Conservation (phyloP, 2,888 invertebrate species). For the Ophion slaviceki region DNA sequence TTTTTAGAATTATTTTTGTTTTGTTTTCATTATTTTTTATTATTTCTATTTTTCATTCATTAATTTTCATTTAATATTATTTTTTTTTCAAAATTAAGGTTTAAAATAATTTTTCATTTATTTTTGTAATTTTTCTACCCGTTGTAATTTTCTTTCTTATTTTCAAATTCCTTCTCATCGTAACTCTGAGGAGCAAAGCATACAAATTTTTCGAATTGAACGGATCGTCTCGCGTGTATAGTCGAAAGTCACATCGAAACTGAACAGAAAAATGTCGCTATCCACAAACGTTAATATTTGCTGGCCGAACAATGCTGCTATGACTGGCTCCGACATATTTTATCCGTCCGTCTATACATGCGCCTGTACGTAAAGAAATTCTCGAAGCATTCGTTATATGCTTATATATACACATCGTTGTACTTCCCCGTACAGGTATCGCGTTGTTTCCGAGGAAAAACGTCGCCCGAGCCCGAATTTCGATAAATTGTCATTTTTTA, state of each 20-base stretch:
- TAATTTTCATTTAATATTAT: not conserved
- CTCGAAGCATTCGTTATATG: slow-evolving; percentile 3
- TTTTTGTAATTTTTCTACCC: not conserved
- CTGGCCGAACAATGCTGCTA: slow-evolving; percentile 74
- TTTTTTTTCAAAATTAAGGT: not conserved
- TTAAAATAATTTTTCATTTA: too few relatives aligned
- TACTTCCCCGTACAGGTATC: not conserved
- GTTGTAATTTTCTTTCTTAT: not conserved
- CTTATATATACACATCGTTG: not conserved
- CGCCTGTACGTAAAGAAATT: not conserved
- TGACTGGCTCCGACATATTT: slow-evolving; percentile 33
- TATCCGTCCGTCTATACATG: not conserved
- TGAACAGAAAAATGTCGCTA: slow-evolving; percentile 49
- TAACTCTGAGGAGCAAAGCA: too few relatives aligned
- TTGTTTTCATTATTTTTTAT: too few relatives aligned
- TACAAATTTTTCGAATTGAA: too few relatives aligned
- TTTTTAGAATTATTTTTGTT: too few relatives aligned
- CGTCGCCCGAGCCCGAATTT: too few relatives aligned
- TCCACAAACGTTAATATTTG: slow-evolving; percentile 74
- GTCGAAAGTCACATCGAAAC: not conserved
- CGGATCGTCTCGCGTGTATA: not conserved
- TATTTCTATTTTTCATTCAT: too few relatives aligned
- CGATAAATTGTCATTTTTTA: not conserved
- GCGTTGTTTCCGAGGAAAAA: slow-evolving; percentile 6
- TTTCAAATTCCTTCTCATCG: too few relatives aligned